Evolutionary conservation across 2,113 vertebrate species (phyloP).

Genomic region (Mus pahari): DNA sequence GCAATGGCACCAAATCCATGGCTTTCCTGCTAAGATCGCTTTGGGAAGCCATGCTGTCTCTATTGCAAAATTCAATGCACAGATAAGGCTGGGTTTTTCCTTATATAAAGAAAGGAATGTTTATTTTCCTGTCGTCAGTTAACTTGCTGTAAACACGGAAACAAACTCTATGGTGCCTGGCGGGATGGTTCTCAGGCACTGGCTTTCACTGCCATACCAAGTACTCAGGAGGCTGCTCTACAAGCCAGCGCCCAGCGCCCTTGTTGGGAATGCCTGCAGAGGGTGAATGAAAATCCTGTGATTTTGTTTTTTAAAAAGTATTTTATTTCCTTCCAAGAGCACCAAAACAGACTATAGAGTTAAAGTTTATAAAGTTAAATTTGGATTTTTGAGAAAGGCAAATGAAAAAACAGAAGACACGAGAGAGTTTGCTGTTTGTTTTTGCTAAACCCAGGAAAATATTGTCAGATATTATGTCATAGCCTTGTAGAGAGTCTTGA

Average conservation of each 20-base stretch:
- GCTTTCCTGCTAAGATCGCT: constrained; percentile 50
- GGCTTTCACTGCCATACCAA: neutral
- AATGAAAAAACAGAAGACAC: neutral
- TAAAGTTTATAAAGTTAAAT: neutral
- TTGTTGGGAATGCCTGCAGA: neutral
- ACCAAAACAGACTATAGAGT: neutral
- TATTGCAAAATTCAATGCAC: constrained; percentile 41
- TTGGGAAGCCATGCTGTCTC: constrained; percentile 25
- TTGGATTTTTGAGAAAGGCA: neutral
- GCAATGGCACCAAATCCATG: constrained; percentile 45
- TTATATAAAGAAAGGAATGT: neutral
- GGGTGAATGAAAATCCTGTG: neutral
- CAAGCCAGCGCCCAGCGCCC: too few relatives aligned
- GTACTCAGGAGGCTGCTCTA: neutral
- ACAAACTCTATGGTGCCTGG: neutral
- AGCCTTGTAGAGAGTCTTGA: neutral
- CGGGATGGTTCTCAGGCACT: neutral
- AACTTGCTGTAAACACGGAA: constrained; percentile 39
- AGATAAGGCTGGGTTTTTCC: constrained; percentile 16
- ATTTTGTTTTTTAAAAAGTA: neutral
- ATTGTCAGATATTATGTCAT: neutral
- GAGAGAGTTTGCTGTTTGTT: neutral
- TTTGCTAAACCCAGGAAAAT: neutral
- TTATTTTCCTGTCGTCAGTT: constrained; percentile 15
- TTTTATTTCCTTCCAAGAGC: neutral